Conservation (phyloP, 2,888 invertebrate genomes). For the Drosophila subquinaria region DNA sequence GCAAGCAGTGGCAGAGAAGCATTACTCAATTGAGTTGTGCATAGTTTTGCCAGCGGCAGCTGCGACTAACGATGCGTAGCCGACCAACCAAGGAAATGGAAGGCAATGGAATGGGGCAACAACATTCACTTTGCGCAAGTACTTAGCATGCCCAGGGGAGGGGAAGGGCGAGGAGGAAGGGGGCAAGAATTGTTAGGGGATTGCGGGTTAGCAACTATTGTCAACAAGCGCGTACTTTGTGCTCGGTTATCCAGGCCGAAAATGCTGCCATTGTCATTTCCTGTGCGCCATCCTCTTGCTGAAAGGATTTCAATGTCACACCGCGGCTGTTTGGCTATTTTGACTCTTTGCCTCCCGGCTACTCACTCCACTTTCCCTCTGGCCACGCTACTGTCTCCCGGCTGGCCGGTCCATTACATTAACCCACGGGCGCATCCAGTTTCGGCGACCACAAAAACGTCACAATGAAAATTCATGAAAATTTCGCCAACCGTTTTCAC, state of each 20-base stretch:
- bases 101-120: constrained; percentile 9
- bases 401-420: constrained; percentile 55
- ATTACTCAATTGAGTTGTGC: constrained; percentile 56
- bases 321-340: constrained; percentile 40
- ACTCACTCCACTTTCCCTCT: constrained; percentile 17
- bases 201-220: constrained; percentile 47
- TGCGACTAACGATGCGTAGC: constrained; percentile 56
- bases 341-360: background rate
- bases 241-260: constrained; percentile 27
- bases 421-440: constrained; percentile 60
- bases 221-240: constrained; percentile 36
- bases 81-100: constrained; percentile 16
- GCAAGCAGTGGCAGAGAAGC: constrained; percentile 11
- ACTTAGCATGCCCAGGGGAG: constrained; percentile 46
- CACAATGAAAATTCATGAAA: constrained; percentile 71
- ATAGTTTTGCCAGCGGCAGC: constrained; percentile 57
- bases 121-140: constrained; percentile 45
- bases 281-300: constrained; percentile 45
- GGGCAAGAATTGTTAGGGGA: background rate
- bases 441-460: constrained; percentile 66
- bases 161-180: background rate
- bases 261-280: constrained; percentile 49
- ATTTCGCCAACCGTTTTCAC: constrained; percentile 24
- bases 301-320: constrained; percentile 78
- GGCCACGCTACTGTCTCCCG: background rate